These are phyloP conservation scores for Nematopogon swammerdamellus DNA, from an alignment of 2,888 invertebrate species.

Conservation along the genomic window DNA sequence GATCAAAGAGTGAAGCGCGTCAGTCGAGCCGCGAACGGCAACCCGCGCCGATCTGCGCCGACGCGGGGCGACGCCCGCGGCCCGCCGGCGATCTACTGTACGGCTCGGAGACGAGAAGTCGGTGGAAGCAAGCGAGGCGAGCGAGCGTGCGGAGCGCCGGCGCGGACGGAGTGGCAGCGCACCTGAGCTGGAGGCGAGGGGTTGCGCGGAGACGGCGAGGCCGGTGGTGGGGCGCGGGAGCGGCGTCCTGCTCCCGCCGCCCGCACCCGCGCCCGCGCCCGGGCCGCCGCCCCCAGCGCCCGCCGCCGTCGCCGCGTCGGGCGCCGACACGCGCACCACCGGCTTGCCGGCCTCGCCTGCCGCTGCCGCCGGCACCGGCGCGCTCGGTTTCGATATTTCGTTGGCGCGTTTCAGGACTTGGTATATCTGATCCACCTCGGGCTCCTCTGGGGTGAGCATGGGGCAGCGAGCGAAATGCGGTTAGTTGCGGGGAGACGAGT, in stretches of 20 bases:
- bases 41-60: conserved; percentile 25
- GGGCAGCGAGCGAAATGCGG: conserved; percentile 40
- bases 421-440: conserved; percentile 88
- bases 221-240: conserved; percentile 23
- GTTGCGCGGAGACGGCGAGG: conserved; percentile 64
- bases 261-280: too few species aligned
- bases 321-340: conserved; percentile 44
- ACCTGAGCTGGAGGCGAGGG: conserved; percentile 70
- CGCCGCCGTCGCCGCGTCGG: conserved; percentile 33
- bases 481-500: conserved; percentile 24
- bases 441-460: conserved; percentile 36
- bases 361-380: conserved; percentile 24
- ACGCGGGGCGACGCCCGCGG: conserved; percentile 40
- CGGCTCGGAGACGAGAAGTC: background rate
- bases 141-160: conserved; percentile 40
- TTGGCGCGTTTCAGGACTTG: conserved; percentile 94
- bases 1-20: background rate
- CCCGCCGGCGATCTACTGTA: background rate
- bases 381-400: conserved; percentile 68
- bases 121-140: conserved; percentile 16
- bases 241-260: conserved; percentile 19
- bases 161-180: conserved; percentile 28
- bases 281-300: conserved; percentile 33
- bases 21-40: background rate
- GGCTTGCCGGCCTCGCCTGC: conserved; percentile 52